Evolutionary conservation across 2,113 vertebrate species (phyloP).

Genomic region (Astatotilapia flaviijosephi): DNA sequence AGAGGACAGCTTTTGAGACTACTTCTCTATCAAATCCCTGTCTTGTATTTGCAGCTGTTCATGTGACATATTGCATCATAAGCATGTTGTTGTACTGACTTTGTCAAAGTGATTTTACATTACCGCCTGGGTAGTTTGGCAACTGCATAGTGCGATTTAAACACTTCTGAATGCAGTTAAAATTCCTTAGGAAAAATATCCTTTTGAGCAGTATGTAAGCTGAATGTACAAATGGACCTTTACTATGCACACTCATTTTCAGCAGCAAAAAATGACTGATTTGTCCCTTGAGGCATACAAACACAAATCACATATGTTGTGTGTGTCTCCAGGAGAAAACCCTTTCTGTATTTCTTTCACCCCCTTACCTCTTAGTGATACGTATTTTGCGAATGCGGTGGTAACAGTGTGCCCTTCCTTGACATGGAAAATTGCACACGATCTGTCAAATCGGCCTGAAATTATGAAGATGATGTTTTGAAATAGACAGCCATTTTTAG

Average conservation of each 20-base stretch:
- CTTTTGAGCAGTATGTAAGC: not conserved
- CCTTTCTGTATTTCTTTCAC: not conserved
- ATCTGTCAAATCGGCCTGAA: not conserved
- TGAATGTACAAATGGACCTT: not conserved
- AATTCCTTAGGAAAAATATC: not conserved
- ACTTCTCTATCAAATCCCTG: not conserved
- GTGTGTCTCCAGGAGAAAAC: not conserved
- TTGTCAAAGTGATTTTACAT: not conserved
- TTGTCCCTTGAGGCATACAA: not conserved
- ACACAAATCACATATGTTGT: not conserved
- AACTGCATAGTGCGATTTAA: not conserved
- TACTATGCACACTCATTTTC: not conserved
- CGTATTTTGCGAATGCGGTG: not conserved
- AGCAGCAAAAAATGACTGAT: not conserved
- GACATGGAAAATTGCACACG: not conserved
- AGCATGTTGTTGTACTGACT: not conserved
- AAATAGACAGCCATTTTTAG: not conserved
- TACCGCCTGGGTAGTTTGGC: not conserved
- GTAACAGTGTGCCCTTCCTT: not conserved
- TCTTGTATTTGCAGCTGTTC: not conserved
- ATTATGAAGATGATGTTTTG: constrained; percentile 1
- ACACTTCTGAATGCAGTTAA: not conserved
- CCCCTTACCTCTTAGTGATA: not conserved
- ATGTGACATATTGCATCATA: not conserved
- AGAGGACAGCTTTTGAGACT: not conserved